Percentiles rank a stretch among this genome's conserved stretches.
Evolutionary conservation across 2,113 vertebrate genomes (phyloP).

Genomic region (Chroicocephalus ridibundus): DNA sequence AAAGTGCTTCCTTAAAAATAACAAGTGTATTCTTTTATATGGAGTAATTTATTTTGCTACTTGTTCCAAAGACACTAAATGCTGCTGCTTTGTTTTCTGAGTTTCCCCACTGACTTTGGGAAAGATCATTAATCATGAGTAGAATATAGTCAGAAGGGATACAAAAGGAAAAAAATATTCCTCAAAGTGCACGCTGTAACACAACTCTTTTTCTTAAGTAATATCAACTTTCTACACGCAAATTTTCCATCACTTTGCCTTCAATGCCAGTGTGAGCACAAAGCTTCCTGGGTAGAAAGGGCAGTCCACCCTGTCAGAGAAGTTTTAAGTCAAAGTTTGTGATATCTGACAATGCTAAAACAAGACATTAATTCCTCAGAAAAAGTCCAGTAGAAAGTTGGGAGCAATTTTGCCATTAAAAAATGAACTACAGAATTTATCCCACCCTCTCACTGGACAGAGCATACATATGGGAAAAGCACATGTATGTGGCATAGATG

Average conservation of each 20-base stretch:
- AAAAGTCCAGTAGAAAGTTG: constrained; percentile 27
- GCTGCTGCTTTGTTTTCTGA: neutral
- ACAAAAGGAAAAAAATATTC: neutral
- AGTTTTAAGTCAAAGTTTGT: neutral
- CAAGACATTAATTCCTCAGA: neutral
- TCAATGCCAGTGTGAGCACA: neutral
- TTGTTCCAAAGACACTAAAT: neutral
- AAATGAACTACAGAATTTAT: constrained; percentile 51
- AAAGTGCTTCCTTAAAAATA: neutral
- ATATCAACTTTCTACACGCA: neutral
- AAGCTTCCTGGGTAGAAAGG: neutral
- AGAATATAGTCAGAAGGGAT: neutral
- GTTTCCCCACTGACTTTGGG: neutral
- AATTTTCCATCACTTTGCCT: neutral
- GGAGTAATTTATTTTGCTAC: neutral
- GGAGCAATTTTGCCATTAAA: constrained; percentile 46
- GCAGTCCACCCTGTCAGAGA: neutral
- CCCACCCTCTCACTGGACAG: neutral
- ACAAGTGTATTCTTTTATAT: neutral
- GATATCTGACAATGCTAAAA: neutral
- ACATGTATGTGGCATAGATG: neutral
- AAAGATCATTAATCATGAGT: neutral
- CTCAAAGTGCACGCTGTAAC: neutral
- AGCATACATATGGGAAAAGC: neutral
- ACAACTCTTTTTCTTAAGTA: neutral